phyloP scores from a whole-genome alignment of 2,797 vertebrate genomes.

The Gastrophryne carolinensis region DNA sequence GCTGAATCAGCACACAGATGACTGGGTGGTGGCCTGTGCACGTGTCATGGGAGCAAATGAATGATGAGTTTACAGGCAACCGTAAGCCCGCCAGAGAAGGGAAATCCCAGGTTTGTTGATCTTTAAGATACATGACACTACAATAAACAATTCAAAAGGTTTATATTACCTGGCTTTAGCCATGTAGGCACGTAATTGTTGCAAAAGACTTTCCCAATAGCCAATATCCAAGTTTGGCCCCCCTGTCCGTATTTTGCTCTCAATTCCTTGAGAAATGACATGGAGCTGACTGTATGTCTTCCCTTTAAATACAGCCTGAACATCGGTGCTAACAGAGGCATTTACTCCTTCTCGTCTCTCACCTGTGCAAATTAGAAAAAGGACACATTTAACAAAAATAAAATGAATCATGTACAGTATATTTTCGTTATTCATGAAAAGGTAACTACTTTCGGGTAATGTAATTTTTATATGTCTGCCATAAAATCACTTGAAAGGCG shows the following conservation, averaged over 20 bases:
- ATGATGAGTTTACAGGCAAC: no score
- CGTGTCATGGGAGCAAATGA: no score
- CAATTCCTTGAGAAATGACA: conserved; percentile 89
- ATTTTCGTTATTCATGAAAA: no score
- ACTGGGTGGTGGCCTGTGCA: no score
- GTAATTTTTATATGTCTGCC: no score
- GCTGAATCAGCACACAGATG: no score
- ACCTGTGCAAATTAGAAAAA: no score
- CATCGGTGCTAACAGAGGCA: conserved; percentile 89
- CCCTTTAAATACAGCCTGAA: conserved; percentile 93
- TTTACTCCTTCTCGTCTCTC: conserved; percentile 96
- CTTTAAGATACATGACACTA: neutral
- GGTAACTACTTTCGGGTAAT: no score
- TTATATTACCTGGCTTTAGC: conserved; percentile 84
- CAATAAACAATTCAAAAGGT: neutral
- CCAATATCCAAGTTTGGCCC: conserved; percentile 95
- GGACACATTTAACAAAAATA: no score
- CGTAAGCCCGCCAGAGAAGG: neutral
- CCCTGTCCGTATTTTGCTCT: conserved; percentile 86
- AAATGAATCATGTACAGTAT: no score
- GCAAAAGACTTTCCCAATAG: conserved; percentile 96
- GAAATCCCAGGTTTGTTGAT: neutral
- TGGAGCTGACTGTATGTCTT: conserved; percentile 97
- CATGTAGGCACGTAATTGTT: conserved; percentile 95
- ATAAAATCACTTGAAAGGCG: no score